Evolutionary conservation across 2,113 vertebrate species (phyloP), one percentile per base, ranked within the genome.

Genomic region (Antennarius striatus): DNA sequence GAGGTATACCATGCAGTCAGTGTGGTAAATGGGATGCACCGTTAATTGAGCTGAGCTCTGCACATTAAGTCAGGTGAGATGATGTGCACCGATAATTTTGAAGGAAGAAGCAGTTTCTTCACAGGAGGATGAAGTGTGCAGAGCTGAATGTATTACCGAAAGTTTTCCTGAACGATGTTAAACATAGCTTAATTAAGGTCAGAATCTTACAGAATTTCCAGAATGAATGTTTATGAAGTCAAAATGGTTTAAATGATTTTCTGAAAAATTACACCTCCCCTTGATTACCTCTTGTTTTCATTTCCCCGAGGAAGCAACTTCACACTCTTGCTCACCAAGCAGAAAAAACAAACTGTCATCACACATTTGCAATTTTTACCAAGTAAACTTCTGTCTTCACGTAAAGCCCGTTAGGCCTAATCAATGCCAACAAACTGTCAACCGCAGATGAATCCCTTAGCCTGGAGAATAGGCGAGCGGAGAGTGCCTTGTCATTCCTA

Each of bases 371-470:
- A 71, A 56, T 86, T 84, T 36, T 88, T 67, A 82, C 74, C 71
- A 83, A 86, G 82, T 56, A 84, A 81, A 79, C 71, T 73, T 81
- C 62, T 39, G 60, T 72, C 51, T 64, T 45, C 49, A 77, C 67
- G 29, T 82, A 75, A 84, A 80, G 61, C 72, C 70, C 29, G 62
- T 85, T 87, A 80, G 78, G 65, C 47, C 86, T 60, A 77, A 88
- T 90, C 81, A 86, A 78, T 81, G 83, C 75, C 80, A 84, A 65
- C 63, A 80, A 74, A 64, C 71, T 87, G 88, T 85, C 89, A 81
- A 47, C 72, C 61, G 30, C 66, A 79, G 86, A 91, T 79, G 68
- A 77, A 82, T 82, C 80, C 78, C 66, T 77, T 57, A 79, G 63
- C 73, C 75, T 8, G 55, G 53, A 82, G 68, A 84, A 67, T 32